phyloP scores from a whole-genome alignment of 1,140 invertebrate genomes.

The Ceratina australensis region DNA sequence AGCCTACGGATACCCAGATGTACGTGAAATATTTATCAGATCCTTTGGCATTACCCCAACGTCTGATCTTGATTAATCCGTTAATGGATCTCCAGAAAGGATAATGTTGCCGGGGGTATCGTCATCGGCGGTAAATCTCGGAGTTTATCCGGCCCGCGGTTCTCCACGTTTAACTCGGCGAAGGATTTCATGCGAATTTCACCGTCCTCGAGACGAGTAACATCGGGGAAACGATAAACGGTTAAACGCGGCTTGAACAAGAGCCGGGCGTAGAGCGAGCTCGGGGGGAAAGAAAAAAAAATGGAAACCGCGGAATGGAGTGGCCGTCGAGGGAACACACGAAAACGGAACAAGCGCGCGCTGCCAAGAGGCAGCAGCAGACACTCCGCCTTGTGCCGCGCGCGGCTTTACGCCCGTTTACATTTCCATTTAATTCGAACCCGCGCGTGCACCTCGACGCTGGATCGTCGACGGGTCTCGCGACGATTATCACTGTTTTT shows the following conservation, averaged over 20 bases:
- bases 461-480: background rate
- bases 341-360: background rate
- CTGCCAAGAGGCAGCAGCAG: background rate
- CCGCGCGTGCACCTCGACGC: background rate
- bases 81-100: background rate
- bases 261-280: background rate
- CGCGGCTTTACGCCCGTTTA: conserved; percentile 17
- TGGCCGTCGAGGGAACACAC: conserved; percentile 13
- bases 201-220: conserved; percentile 2
- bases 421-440: conserved; percentile 46
- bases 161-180: too few species aligned
- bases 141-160: background rate
- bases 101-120: background rate
- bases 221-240: conserved; percentile 18
- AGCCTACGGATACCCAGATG: background rate
- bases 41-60: background rate
- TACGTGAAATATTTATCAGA: background rate
- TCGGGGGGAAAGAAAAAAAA: background rate
- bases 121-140: background rate
- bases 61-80: background rate
- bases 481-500: conserved; percentile 37
- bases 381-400: conserved; percentile 6
- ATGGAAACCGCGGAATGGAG: conserved; percentile 7
- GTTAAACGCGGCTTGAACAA: conserved; percentile 19
- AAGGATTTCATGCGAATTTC: too few species aligned